phyloP scores from a whole-genome alignment of 2,888 invertebrate species.

The Alcis repandata region DNA sequence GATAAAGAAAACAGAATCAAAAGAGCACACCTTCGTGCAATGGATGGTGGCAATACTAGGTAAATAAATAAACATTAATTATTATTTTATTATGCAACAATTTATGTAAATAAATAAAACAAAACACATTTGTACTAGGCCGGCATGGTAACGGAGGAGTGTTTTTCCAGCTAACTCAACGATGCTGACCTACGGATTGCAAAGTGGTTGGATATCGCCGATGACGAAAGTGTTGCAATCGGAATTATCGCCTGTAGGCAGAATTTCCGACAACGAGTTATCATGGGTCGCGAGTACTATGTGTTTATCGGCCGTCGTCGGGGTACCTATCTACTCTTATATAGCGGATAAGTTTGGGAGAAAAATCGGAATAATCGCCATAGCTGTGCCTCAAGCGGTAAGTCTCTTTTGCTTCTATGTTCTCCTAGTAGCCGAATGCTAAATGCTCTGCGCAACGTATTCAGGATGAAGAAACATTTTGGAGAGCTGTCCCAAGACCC shows the following conservation, averaged over 20 bases:
- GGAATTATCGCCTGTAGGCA: slow-evolving; percentile 64
- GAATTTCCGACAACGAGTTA: slow-evolving; percentile 67
- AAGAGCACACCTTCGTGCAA: slow-evolving; percentile 53
- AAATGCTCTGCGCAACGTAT: slow-evolving; percentile 44
- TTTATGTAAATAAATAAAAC: slow-evolving; percentile 57
- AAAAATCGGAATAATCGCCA: slow-evolving; percentile 71
- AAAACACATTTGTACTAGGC: slow-evolving; percentile 55
- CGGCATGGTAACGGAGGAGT: slow-evolving; percentile 49
- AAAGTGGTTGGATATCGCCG: slow-evolving; percentile 79
- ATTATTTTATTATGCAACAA: slow-evolving; percentile 41
- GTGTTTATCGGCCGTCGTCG: slow-evolving; percentile 65
- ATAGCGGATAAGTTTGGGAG: slow-evolving; percentile 75
- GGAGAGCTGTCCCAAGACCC: not conserved
- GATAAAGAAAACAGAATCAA: slow-evolving; percentile 24
- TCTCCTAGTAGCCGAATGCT: slow-evolving; percentile 53
- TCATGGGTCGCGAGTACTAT: slow-evolving; percentile 78
- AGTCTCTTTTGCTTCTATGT: slow-evolving; percentile 56
- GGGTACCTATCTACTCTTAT: slow-evolving; percentile 73
- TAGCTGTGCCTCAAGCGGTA: slow-evolving; percentile 78
- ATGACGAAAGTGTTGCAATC: slow-evolving; percentile 72
- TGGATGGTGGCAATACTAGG: slow-evolving; percentile 57
- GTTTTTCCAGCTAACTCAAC: slow-evolving; percentile 71
- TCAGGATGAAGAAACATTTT: not conserved
- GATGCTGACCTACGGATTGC: slow-evolving; percentile 73
- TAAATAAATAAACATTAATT: slow-evolving; percentile 39